Evolutionary conservation across 1,140 invertebrate species (phyloP), one percentile per base, ranked within the genome.

Genomic region (Oedothorax gibbosus): DNA sequence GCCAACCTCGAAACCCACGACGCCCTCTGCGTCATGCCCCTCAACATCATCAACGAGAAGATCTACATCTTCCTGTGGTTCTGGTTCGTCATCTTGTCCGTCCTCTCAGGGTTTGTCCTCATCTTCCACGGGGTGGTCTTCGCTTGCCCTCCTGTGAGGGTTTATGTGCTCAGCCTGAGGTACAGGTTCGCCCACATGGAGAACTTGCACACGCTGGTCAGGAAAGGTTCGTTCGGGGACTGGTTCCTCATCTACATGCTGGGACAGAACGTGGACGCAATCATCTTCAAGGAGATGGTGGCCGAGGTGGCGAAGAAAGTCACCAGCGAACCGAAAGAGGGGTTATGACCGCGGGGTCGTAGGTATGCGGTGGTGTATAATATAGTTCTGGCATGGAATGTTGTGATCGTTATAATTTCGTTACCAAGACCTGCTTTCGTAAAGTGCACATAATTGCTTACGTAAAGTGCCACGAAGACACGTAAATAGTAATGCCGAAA

Each of bases 211-310:
- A 95, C 95, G 73, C 95, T 98, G 88, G 96, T 98, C 65, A 92
- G 95, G 85, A 92, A 95, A 87, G 96, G 95, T 89, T 96, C 97
- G 89, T 95, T 98, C 92, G 96, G 96, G 86, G 96, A 98, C 91
- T 98, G 96, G 96, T 98, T 97, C 91, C 93, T 98, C 75, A 94
- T 98, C 86, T 97, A 97, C 91, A 96, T 98, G 93, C 92, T 98
- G 87, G 96, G 96, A 53, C 96, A 97, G 92, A 98, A 98, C 91
- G 93, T 98, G 88, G 96, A 98, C 92, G 96, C 95, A 77, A 94
- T 98, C 87, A 97, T 98, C 89, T 98, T 97, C 92, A 93, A 91
- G 87, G 96, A 97, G 89, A 94, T 97, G 88, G 95, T 97, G 93
- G 94, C 96, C 91, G 96, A 97, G 88, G 92, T 97, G 90, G 95